Conservation (phyloP, 2,888 invertebrate genomes). For the Sericinus montela region DNA sequence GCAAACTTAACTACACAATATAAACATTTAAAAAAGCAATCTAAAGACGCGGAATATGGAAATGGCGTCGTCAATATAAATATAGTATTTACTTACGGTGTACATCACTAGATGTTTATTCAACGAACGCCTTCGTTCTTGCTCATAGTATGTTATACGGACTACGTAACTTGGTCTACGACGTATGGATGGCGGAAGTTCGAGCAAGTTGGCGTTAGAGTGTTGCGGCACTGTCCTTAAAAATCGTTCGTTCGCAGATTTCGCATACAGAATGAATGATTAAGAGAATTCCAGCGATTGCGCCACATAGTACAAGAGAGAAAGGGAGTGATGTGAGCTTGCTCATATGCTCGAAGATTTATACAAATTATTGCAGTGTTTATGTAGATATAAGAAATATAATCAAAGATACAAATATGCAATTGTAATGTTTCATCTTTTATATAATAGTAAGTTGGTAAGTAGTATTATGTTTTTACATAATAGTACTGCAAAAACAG, state of each 20-base stretch:
- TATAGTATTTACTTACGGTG: constrained; percentile 2
- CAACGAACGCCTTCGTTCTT: constrained; percentile 19
- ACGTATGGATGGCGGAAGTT: constrained; percentile 30
- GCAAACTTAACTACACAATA: constrained; percentile 8
- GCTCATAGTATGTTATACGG: too few relatives aligned
- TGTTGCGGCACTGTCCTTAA: constrained; percentile 45
- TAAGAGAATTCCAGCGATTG: constrained; percentile 46
- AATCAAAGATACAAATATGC: neutral
- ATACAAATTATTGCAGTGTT: neutral
- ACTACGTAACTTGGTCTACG: constrained; percentile 3
- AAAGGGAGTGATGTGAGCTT: constrained; percentile 43
- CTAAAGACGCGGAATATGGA: constrained; percentile 33
- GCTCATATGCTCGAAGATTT: constrained; percentile 29
- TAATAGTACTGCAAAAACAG: too few relatives aligned
- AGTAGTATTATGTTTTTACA: neutral
- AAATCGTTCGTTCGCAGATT: constrained; percentile 45
- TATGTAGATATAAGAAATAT: neutral
- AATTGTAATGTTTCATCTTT: neutral
- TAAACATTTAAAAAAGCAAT: constrained; percentile 22
- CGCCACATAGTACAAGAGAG: constrained; percentile 38
- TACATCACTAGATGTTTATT: constrained; percentile 20
- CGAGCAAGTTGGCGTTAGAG: constrained; percentile 30
- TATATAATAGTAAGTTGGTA: neutral
- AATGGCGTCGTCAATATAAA: constrained; percentile 25
- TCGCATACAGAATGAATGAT: constrained; percentile 53